These are phyloP conservation scores for Eulemur macaco DNA, from an alignment of 2,113 vertebrate species.

Conservation along the genomic window DNA sequence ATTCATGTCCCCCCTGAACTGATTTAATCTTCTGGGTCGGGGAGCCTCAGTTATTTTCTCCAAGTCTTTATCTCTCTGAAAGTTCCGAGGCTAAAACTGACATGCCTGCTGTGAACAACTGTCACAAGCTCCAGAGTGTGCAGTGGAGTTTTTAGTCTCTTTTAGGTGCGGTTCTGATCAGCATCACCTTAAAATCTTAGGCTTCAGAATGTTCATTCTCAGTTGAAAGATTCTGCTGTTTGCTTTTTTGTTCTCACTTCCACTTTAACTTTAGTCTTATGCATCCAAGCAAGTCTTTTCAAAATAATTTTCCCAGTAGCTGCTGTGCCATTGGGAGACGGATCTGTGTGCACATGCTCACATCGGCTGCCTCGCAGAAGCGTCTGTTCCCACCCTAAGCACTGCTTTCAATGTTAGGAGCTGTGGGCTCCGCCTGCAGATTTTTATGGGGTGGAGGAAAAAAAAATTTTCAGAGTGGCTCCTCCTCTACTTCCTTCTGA, in stretches of 20 bases:
- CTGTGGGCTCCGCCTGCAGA: conserved; percentile 62
- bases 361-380: not conserved
- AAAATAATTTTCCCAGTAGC: not conserved
- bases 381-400: conserved; percentile 58
- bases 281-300: conserved; percentile 28
- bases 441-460: conserved; percentile 61
- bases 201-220: conserved; percentile 47
- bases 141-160: conserved; percentile 54
- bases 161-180: conserved; percentile 26
- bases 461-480: conserved; percentile 59
- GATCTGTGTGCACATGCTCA: not conserved
- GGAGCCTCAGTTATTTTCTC: not conserved
- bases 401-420: conserved; percentile 17
- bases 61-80: not conserved
- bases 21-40: not conserved
- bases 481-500: conserved; percentile 79
- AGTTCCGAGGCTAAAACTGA: not conserved
- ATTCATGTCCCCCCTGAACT: not conserved
- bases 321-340: not conserved
- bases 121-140: not conserved
- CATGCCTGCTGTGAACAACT: no score
- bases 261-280: conserved; percentile 1
- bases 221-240: conserved; percentile 20
- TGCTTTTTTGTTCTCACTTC: not conserved
- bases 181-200: conserved; percentile 41